Base-by-base conservation (phyloP, 2,113 vertebrate genomes). In the Cyanoramphus novaezelandiae region DNA sequence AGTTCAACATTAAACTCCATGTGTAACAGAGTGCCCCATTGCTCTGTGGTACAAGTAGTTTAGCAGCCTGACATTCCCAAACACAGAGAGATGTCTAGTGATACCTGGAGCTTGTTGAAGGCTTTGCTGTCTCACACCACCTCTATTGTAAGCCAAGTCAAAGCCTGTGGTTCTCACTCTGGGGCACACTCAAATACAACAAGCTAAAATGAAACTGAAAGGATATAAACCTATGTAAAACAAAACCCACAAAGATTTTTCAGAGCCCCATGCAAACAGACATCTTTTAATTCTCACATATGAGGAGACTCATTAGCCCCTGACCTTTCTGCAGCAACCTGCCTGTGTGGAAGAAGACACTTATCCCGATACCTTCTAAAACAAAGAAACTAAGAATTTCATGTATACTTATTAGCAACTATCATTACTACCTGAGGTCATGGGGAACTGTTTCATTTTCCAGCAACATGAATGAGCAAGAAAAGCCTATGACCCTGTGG, bases 131-230 rank as follows among this genome's bases (percentile, higher is more conserved):
- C 91, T 78, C 46, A 49, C 0, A 0, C 18, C 31, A 28, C 50
- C 86, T 81, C 46, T 59, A 7, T 27, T 23, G 23, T 28, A 63
- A 93, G 52, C 60, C 39, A 55, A 67, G 43, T 50, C 35, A 53
- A 82, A 1, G n/a, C 17, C 41, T 49, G 52, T 35, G 65, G 41
- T 27, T 95, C 72, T 77, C 82, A 23, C 50, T 53, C 47, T 50
- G 50, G 60, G 53, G 6, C 37, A 67, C 23, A 29, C 8, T 37
- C 80, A 81, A 68, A 83, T 50, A 49, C 53, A 79, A 46, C 31
- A 63, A 47, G 41, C 46, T 92, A 39, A 92, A 93, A 20, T 53
- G 39, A 94, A 96, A 96, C 49, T 75, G n/a, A 74, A 93, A 83
- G 15, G 5, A 7, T 70, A 53, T 12, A 75, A 92, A 67, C 0